Evolutionary conservation across 2,888 invertebrate species (phyloP).

Genomic region (Aplocera efformata): DNA sequence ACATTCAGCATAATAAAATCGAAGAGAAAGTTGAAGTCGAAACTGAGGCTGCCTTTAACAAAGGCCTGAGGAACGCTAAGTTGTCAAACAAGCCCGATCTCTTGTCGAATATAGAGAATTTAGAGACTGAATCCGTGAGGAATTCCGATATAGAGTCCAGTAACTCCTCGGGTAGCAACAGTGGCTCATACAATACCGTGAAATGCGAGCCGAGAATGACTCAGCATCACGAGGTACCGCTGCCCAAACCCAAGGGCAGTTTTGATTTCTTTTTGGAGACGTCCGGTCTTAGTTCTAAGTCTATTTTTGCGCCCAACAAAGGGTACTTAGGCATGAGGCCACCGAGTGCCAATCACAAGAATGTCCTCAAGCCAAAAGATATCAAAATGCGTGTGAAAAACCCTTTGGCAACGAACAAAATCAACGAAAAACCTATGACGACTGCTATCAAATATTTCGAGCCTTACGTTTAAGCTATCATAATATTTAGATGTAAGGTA

Average conservation of each 20-base stretch:
- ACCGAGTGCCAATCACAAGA: slow-evolving; percentile 86
- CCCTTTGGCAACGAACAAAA: slow-evolving; percentile 80
- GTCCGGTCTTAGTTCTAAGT: slow-evolving; percentile 89
- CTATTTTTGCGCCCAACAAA: slow-evolving; percentile 81
- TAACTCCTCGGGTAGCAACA: slow-evolving; percentile 77
- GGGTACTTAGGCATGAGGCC: slow-evolving; percentile 71
- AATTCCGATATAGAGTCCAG: slow-evolving; percentile 86
- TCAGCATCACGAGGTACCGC: slow-evolving; percentile 47
- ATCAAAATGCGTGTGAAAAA: slow-evolving; percentile 87
- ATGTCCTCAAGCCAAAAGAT: slow-evolving; percentile 88
- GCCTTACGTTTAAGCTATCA: slow-evolving; percentile 67
- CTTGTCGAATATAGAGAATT: slow-evolving; percentile 77
- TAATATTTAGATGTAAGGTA: slow-evolving; percentile 28
- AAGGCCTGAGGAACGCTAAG: slow-evolving; percentile 64
- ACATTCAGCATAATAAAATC: slow-evolving; percentile 50
- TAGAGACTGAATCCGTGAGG: slow-evolving; percentile 81
- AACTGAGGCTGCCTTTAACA: slow-evolving; percentile 48
- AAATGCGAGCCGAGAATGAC: slow-evolving; percentile 71
- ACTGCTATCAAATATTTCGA: slow-evolving; percentile 80
- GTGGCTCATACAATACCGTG: slow-evolving; percentile 70
- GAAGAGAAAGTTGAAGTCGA: slow-evolving; percentile 57
- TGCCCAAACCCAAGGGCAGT: slow-evolving; percentile 67
- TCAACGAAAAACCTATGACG: slow-evolving; percentile 78
- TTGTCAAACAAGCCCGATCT: slow-evolving; percentile 77
- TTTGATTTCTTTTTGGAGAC: slow-evolving; percentile 90